phyloP scores from a whole-genome alignment of 2,888 invertebrate genomes.

The Thera britannica region DNA sequence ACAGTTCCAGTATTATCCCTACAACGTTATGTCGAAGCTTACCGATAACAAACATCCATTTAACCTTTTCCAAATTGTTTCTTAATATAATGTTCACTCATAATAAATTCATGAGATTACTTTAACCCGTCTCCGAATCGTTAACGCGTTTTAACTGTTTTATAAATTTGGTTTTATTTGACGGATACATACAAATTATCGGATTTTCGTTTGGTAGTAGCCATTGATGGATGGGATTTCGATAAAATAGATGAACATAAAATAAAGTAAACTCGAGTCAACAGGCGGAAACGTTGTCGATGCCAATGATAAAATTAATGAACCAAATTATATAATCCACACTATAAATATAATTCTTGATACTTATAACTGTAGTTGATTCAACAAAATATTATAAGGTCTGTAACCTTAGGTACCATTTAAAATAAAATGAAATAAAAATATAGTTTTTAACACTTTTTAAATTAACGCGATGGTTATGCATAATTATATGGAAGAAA shows the following conservation, averaged over 20 bases:
- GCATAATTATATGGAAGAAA: no score
- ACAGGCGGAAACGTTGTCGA: slow-evolving; percentile 14
- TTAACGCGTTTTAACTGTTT: slow-evolving; percentile 71
- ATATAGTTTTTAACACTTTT: no score
- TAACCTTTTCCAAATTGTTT: slow-evolving; percentile 55
- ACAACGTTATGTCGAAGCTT: slow-evolving; percentile 15
- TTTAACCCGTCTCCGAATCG: slow-evolving; percentile 68
- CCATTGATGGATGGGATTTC: slow-evolving; percentile 69
- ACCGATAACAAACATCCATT: slow-evolving; percentile 21
- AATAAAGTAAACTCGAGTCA: slow-evolving; percentile 26
- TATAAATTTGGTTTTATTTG: slow-evolving; percentile 63
- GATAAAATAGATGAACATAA: slow-evolving; percentile 49
- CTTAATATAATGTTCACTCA: slow-evolving; percentile 63
- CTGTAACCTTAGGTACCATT: no score
- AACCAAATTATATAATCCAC: slow-evolving; percentile 1
- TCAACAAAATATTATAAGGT: background rate
- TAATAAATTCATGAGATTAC: slow-evolving; percentile 73
- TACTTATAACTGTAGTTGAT: background rate
- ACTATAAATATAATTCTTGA: background rate
- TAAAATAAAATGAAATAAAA: no score
- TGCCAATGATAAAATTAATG: slow-evolving; percentile 12
- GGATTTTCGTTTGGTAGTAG: slow-evolving; percentile 64
- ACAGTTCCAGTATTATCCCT: background rate
- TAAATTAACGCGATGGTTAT: no score
- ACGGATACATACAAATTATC: slow-evolving; percentile 68